phyloP scores from a whole-genome alignment of 2,797 vertebrate genomes.

The Sarcophilus harrisii region DNA sequence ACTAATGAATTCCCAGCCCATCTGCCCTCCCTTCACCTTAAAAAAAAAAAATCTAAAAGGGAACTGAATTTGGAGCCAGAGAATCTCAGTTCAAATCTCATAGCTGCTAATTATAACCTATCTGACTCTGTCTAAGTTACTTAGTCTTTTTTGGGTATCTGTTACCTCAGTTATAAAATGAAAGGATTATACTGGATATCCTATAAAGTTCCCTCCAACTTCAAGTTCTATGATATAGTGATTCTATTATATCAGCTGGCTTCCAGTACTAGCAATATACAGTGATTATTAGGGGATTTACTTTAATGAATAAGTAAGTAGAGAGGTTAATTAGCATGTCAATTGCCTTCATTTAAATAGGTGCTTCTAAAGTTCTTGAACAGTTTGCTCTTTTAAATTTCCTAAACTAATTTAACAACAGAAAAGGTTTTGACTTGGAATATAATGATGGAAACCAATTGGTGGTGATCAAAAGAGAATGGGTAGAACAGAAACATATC shows the following conservation, averaged over 20 bases:
- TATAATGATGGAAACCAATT: neutral
- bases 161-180: neutral
- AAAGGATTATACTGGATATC: neutral
- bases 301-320: neutral
- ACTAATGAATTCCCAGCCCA: neutral
- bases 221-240: neutral
- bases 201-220: neutral
- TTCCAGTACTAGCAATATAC: conserved; percentile 1
- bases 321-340: neutral
- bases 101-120: neutral
- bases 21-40: neutral
- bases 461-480: neutral
- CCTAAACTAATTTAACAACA: neutral
- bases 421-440: neutral
- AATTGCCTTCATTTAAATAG: neutral
- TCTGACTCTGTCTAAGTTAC: too few species aligned
- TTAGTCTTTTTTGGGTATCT: neutral
- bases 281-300: neutral
- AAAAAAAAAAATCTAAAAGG: neutral
- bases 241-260: neutral
- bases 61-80: neutral
- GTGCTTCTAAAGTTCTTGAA: neutral
- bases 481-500: neutral
- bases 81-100: neutral
- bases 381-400: neutral